These are phyloP conservation scores for Cyphomyrmex costatus DNA, from an alignment of 1,140 invertebrate species.

Conservation along the genomic window DNA sequence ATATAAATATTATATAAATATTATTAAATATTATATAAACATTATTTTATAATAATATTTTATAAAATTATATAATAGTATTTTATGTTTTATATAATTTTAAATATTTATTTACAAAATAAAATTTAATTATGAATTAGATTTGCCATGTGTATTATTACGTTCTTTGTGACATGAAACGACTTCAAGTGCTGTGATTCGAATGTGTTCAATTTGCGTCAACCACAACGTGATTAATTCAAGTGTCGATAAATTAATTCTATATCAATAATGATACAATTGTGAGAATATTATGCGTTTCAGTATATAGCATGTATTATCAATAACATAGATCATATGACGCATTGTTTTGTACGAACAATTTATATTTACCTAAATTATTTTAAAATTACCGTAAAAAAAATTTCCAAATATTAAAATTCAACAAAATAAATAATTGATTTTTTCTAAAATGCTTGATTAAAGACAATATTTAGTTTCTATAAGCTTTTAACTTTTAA, in stretches of 20 bases:
- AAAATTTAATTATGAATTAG: neutral
- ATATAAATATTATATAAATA: no score
- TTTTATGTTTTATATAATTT: neutral
- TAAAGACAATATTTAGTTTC: neutral
- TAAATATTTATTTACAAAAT: neutral
- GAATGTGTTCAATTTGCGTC: neutral
- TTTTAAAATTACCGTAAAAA: neutral
- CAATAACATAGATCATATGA: neutral
- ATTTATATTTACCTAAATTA: neutral
- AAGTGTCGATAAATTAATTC: slow-evolving; percentile 10
- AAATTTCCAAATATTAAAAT: neutral
- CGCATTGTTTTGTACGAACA: neutral
- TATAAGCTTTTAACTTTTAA: neutral
- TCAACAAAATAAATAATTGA: neutral
- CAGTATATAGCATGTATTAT: neutral
- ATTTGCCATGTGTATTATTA: neutral
- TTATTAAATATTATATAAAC: no score
- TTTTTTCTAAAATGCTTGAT: neutral
- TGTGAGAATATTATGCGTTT: neutral
- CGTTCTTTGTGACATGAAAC: slow-evolving; percentile 1
- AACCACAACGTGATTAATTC: slow-evolving; percentile 36
- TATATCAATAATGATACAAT: no score
- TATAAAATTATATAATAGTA: neutral
- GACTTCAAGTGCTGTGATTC: neutral
- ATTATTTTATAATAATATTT: neutral